Base-by-base conservation (phyloP, 2,797 vertebrate species). In the Acropternis orthonyx region DNA sequence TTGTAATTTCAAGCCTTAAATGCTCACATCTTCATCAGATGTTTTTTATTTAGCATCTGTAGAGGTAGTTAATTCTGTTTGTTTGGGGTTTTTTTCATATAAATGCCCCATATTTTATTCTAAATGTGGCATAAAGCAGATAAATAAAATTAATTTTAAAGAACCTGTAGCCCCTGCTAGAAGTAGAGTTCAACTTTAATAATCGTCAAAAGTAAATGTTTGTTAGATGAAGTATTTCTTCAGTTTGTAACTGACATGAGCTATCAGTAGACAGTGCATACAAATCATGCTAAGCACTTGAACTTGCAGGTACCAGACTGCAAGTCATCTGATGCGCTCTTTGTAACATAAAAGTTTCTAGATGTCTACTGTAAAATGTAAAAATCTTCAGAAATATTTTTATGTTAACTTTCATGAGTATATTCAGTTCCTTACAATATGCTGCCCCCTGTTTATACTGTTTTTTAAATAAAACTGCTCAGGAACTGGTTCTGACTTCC, bases 31-130 rank as follows among this genome's bases (percentile, higher is more conserved):
- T 76, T 85, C 2, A 24, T 71, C 32, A 78, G 37, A 39, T 4
- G 1, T 39, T 72, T 19, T 46, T 80, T 76, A 12, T 74, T 69
- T 88, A 19, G 1, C 54, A 51, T n/a, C 7, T 87, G 15, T 62
- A 65, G 30, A 54, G 20, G 20, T 11, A 74, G 9, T 61, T 66
- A 56, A 48, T 71, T 59, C 2, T 61, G 3, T 52, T 52, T 52
- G 2, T 0, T 54, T 54, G 30, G 2, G 0, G 1, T 27, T 65
- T 22, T 72, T 22, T 51, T 72, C 0, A 5, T 65, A 36, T 71
- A 16, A 69, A 41, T 63, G 18, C 4, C 10, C 14, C 5, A 1
- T 77, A 49, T 56, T 62, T 89, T 65, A 65, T 83, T 91, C 41
- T 66, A 62, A 65, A 52, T 56, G 30, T 88, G 73, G 8, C 24